Percentiles rank a stretch among this genome's conserved stretches.
Conservation (phyloP, 2,888 invertebrate species). For the Mesorhabditis spiculigera region DNA sequence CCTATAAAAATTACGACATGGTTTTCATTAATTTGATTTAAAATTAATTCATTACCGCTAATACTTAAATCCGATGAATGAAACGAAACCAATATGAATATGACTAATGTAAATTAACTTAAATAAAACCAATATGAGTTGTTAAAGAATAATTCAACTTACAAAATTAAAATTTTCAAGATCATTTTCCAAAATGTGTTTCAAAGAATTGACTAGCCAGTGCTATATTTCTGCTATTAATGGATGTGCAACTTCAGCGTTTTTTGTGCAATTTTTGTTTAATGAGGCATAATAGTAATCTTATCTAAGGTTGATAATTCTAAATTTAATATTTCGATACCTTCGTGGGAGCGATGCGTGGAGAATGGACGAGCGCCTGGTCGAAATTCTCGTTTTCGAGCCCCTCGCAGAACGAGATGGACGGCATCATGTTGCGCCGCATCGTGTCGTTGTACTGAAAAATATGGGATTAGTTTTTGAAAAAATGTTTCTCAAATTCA, state of each 20-base stretch:
- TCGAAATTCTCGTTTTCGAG: constrained; percentile 54
- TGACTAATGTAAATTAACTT: too few species aligned
- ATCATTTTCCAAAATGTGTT: too few species aligned
- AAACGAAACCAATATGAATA: neutral
- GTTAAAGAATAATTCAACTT: too few species aligned
- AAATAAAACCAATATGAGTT: too few species aligned
- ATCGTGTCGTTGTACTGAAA: constrained; percentile 51
- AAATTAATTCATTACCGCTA: neutral
- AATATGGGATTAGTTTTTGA: neutral
- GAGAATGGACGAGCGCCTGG: constrained; percentile 74
- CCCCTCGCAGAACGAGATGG: constrained; percentile 42
- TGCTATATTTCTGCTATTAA: too few species aligned
- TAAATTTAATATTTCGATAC: neutral
- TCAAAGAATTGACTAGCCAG: too few species aligned
- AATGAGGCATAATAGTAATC: too few species aligned
- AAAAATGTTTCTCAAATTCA: neutral
- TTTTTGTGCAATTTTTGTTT: too few species aligned
- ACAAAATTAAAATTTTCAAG: too few species aligned
- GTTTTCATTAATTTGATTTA: neutral
- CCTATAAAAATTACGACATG: neutral
- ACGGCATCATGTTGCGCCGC: constrained; percentile 45
- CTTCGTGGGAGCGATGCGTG: constrained; percentile 59
- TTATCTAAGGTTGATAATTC: too few species aligned
- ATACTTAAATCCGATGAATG: neutral
- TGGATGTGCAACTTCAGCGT: too few species aligned